Conservation (phyloP, 2,888 invertebrate genomes). For the Aporophyla nigra region DNA sequence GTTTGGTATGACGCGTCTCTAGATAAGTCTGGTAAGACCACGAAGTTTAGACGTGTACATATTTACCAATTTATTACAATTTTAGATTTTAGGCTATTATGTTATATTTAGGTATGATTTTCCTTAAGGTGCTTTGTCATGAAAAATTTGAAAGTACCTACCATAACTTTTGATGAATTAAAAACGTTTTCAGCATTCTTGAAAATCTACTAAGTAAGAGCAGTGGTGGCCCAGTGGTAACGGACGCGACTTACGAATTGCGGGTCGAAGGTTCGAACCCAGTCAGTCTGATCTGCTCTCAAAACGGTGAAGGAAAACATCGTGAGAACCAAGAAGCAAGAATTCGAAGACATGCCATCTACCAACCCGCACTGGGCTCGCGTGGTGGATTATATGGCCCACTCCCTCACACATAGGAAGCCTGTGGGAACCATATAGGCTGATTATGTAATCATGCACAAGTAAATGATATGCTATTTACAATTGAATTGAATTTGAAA, state of each 20-base stretch:
- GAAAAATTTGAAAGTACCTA: neutral
- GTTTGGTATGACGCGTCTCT: slow-evolving; percentile 1
- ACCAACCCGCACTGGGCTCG: too few species aligned
- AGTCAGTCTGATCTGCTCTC: too few species aligned
- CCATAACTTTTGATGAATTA: neutral
- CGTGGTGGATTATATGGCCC: too few species aligned
- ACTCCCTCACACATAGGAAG: too few species aligned
- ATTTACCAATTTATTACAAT: neutral
- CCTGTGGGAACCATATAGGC: too few species aligned
- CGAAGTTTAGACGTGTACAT: neutral
- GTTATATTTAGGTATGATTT: neutral
- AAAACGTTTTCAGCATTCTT: neutral
- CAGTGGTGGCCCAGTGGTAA: too few species aligned
- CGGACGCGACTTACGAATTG: too few species aligned
- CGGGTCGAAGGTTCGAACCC: too few species aligned
- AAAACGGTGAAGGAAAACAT: too few species aligned
- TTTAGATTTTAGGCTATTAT: neutral
- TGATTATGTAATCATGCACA: neutral
- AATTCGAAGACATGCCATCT: too few species aligned
- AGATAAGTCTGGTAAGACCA: slow-evolving; percentile 8
- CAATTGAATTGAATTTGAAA: neutral
- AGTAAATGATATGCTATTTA: neutral
- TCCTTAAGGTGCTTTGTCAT: neutral
- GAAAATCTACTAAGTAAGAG: neutral
- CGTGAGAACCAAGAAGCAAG: too few species aligned